Conservation (phyloP, 2,888 invertebrate genomes). For the Parnassius orleans region DNA sequence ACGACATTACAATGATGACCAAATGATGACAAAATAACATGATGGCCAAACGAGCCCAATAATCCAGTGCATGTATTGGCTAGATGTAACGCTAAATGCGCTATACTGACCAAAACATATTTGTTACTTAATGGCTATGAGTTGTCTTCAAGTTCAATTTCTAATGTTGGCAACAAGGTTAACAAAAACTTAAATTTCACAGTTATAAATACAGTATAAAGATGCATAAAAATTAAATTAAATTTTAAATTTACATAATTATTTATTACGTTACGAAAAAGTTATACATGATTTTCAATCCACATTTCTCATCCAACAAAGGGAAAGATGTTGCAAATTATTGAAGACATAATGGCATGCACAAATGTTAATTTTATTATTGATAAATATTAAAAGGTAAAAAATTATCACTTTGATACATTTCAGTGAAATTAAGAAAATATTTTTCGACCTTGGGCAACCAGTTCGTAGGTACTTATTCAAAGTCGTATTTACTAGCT, state of each 20-base stretch:
- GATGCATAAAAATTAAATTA: neutral
- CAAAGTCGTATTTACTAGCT: slow-evolving; percentile 10
- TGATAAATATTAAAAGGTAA: neutral
- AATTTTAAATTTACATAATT: slow-evolving; percentile 3
- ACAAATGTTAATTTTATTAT: slow-evolving; percentile 8
- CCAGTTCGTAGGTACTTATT: slow-evolving; percentile 9
- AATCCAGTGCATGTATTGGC: neutral
- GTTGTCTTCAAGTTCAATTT: neutral
- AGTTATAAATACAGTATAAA: neutral
- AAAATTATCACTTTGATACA: neutral
- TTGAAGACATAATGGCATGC: slow-evolving; percentile 22
- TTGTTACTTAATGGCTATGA: neutral
- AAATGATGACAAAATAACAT: no score
- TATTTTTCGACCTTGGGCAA: neutral
- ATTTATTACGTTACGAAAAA: neutral
- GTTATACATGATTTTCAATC: neutral
- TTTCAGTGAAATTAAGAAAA: neutral
- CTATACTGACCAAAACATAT: slow-evolving; percentile 5
- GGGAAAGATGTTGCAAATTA: neutral
- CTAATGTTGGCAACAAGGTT: neutral
- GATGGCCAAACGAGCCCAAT: no score
- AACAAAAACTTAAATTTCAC: neutral
- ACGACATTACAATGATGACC: no score
- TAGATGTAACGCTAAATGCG: neutral
- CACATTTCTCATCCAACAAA: neutral